Evolutionary conservation across 2,888 invertebrate genomes (phyloP), one percentile per base, ranked within the genome.

Genomic region (Rotaria magnacalcarata): DNA sequence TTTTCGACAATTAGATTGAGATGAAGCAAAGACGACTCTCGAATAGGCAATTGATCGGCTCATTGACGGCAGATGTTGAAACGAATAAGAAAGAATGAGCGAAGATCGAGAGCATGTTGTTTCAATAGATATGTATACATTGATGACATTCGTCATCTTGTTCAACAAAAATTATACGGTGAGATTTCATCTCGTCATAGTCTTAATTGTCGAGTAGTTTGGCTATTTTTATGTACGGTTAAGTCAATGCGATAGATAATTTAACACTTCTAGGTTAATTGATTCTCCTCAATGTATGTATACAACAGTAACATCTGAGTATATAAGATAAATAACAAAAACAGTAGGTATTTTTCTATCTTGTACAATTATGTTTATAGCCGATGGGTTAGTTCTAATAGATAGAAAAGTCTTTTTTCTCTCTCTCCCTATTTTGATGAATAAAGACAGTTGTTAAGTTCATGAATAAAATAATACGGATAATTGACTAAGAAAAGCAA

Each of bases 51-150:
- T 67, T 67, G 67, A 67, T 67, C 67, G 67, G 67, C 67, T 67
- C 67, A 67, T 67, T 67, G 67, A 67, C 67, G 67, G 34, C 67
- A 67, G 67, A 67, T 67, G 67, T 67, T 34, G 67, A 67, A 67
- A 67, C 16, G n/a, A 34, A 14, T 34, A 34, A 67, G 67, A 67
- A 27, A 52, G 50, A 52, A 52, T 52, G 50, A 52, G 50, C 11
- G 67, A 67, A 67, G 67, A 34, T 16, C 67, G 67, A 67, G 27
- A 27, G 34, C 14, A 67, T 54, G 19, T 54, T 54, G 54, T 54
- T 14, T 67, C 21, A 54, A 54, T 54, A 54, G 54, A 54, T 54
- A 67, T 67, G 34, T 27, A 67, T 67, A 34, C 14, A 67, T 67
- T 34, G 34, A 67, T 67, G 67, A 67, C 67, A 67, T 27, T 67